Evolutionary conservation across 53 echinoderm and acorn worm genomes (phyloP).

Genomic region (Apostichopus leukothele): DNA sequence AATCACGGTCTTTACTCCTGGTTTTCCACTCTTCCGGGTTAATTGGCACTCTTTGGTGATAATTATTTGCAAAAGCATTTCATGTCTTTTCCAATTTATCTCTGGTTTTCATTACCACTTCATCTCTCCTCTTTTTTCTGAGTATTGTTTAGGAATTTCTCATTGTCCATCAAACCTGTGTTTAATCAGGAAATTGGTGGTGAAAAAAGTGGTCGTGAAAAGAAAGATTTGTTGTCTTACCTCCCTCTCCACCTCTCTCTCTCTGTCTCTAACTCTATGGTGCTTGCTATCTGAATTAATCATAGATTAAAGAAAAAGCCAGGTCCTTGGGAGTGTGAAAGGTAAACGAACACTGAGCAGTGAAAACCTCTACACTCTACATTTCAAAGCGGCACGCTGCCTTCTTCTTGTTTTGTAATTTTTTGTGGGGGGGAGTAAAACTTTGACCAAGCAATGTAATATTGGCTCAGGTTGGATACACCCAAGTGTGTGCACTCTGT

Average conservation of each 20-base stretch:
- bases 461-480: too few relatives aligned
- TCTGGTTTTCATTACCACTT: not conserved
- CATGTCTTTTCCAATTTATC: not conserved
- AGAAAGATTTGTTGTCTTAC: too few relatives aligned
- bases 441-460: too few relatives aligned
- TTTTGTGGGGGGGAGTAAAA: not conserved
- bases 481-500: too few relatives aligned
- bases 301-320: too few relatives aligned
- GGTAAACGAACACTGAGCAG: not conserved
- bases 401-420: not conserved
- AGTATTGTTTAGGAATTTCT: not conserved
- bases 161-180: not conserved
- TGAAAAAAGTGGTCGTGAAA: not conserved
- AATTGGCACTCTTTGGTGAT: not conserved
- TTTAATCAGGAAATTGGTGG: not conserved
- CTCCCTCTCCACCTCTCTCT: too few relatives aligned
- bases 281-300: too few relatives aligned
- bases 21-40: not conserved
- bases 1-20: not conserved
- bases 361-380: not conserved
- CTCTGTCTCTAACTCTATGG: too few relatives aligned
- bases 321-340: not conserved
- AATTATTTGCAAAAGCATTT: not conserved
- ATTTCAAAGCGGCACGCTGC: not conserved
- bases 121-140: not conserved